Base-by-base conservation (phyloP, 92 coral and sea anemone species). In the Epizoanthus illoricatus region DNA sequence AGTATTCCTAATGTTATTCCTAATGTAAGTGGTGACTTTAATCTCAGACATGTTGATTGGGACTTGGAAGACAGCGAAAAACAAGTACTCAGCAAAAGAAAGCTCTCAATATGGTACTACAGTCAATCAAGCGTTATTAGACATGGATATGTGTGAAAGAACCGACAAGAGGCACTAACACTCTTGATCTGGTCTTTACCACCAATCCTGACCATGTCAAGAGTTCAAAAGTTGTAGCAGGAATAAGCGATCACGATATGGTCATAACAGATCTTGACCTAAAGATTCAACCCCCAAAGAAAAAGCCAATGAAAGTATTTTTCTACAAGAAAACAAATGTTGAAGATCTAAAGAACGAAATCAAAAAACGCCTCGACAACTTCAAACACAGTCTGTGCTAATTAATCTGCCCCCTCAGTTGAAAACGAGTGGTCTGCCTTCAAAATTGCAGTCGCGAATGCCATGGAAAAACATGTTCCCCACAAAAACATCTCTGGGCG, bases 241-340 rank as follows among this genome's bases (percentile, higher is more conserved):
- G 39, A 17, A 86, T 86, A 81, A 86, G 89, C 43, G 86, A 78
- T 42, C 89, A 86, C 33, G 79, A 56, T 56, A 81, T 80, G 49
- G 18, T 79, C 58, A 2, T 56, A 18, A 69, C 80, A 49, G 57
- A 16, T 17, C 40, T 80, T n/a, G 40, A 58, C 71, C 52, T 59
- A 71, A 79, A 78, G n/a, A 74, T 49, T 5, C 42, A 84, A 41
- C 82, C 83, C 23, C 58, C 45, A 42, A 86, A 81, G 71, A 80
- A 72, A 66, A 39, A 7, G 39, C 64, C 70, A 71, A 28, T 2
- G 36, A 28, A 28, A 28, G 36, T 28, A 28, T 28, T 28, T 28
- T 28, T 28, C 2, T 28, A 28, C 13, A 82, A 75, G 58, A 83
- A 79, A 83, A 84, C 78, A 33, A 59, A 88, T 59, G 73, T 84